phyloP scores from a whole-genome alignment of 1,140 invertebrate species.

The Sinonovacula constricta region DNA sequence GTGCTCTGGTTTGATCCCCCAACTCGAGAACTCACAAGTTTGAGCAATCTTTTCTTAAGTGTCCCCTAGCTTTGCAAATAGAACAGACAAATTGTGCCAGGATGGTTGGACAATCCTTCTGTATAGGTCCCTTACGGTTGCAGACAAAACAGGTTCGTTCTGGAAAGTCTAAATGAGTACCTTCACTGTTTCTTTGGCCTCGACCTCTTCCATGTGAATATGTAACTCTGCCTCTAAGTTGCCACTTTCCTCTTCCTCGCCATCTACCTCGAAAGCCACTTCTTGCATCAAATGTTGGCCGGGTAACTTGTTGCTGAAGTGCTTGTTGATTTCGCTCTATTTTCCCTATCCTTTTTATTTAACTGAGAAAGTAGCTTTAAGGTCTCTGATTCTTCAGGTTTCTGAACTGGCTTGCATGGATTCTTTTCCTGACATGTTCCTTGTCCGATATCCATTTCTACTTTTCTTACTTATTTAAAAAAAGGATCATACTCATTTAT shows the following conservation, averaged over 20 bases:
- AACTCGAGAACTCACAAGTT: neutral
- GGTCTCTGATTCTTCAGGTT: neutral
- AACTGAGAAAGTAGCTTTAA: neutral
- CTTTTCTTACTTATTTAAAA: constrained; percentile 20
- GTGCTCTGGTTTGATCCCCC: constrained; percentile 1
- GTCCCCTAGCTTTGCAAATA: neutral
- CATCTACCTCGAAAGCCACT: neutral
- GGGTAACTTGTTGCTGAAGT: neutral
- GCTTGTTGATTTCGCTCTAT: neutral
- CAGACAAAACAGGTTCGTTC: neutral
- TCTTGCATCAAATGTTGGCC: neutral
- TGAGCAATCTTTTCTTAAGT: neutral
- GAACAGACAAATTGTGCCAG: neutral
- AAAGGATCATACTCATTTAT: constrained; percentile 35
- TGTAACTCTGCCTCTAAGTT: neutral
- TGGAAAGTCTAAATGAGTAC: neutral
- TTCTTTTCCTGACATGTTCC: neutral
- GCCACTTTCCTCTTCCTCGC: neutral
- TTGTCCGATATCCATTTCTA: constrained; percentile 16
- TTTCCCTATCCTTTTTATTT: neutral
- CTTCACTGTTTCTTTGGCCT: neutral
- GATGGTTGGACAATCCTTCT: neutral
- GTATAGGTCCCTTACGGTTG: neutral
- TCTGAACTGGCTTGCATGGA: neutral
- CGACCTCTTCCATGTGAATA: no score